Percentiles rank a stretch among this genome's conserved stretches.
phyloP scores from a whole-genome alignment of 2,113 vertebrate species.

The Cervus canadensis region DNA sequence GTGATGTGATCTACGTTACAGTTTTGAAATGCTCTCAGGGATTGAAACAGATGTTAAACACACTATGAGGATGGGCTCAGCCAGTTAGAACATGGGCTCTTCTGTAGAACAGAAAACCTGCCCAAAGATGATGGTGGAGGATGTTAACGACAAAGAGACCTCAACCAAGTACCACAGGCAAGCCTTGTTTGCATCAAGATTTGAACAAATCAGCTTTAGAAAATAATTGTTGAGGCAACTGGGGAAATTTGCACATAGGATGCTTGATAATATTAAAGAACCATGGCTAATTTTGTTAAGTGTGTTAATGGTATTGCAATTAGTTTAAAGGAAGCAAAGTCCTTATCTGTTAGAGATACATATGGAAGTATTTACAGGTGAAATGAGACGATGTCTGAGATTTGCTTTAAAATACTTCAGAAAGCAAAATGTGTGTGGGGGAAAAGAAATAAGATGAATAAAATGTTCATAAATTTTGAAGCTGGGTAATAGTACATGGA shows the following conservation, averaged over 20 bases:
- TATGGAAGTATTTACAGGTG: not conserved
- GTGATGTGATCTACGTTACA: not conserved
- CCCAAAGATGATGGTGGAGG: not conserved
- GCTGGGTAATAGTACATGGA: not conserved
- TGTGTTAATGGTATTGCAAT: not conserved
- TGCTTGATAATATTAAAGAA: not conserved
- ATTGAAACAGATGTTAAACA: not conserved
- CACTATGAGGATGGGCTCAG: not conserved
- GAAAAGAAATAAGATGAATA: not conserved
- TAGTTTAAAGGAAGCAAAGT: slow-evolving; percentile 25
- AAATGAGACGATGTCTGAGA: slow-evolving; percentile 31
- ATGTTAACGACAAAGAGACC: not conserved
- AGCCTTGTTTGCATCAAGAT: not conserved
- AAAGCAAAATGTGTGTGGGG: not conserved
- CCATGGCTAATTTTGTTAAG: not conserved
- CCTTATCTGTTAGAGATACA: not conserved
- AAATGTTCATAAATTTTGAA: not conserved
- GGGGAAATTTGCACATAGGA: not conserved
- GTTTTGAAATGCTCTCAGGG: not conserved
- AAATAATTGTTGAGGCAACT: not conserved
- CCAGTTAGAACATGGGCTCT: not conserved
- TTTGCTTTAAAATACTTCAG: slow-evolving; percentile 32
- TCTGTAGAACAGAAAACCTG: not conserved
- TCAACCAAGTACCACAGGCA: not conserved
- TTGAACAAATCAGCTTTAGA: not conserved